These are phyloP conservation scores for Lagopus leucura DNA, from an alignment of 2,113 vertebrate species.

Conservation along the genomic window DNA sequence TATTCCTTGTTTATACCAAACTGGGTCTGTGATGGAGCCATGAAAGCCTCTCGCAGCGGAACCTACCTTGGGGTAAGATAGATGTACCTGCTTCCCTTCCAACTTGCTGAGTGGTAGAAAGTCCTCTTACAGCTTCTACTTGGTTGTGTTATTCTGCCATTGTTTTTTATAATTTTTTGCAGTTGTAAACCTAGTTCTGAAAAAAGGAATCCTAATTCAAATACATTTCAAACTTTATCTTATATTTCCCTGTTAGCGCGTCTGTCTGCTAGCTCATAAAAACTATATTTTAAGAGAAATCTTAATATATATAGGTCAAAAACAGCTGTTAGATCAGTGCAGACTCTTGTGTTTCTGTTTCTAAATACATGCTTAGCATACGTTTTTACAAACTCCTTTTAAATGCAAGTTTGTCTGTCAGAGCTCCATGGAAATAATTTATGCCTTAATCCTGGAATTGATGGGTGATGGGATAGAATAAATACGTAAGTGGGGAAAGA, in stretches of 20 bases:
- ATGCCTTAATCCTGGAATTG: constrained; percentile 45
- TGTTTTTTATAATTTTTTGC: background rate
- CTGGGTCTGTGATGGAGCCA: background rate
- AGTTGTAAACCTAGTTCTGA: background rate
- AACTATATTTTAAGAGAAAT: background rate
- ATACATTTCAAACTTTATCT: background rate
- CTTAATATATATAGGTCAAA: background rate
- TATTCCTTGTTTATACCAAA: background rate
- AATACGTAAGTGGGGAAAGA: constrained; percentile 34
- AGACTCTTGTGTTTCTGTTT: constrained; percentile 19
- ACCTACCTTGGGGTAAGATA: background rate
- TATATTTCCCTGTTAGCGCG: background rate
- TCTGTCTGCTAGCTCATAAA: background rate
- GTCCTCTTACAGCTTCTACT: background rate
- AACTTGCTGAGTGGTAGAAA: background rate
- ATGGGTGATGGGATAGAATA: constrained; percentile 51
- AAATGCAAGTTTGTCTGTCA: background rate
- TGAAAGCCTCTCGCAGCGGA: background rate
- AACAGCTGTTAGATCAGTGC: background rate
- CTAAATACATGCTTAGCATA: background rate
- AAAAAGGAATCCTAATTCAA: background rate
- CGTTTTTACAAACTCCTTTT: background rate
- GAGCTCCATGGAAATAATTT: constrained; percentile 49
- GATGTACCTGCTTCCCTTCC: background rate
- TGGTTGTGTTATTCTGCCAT: background rate